These are phyloP conservation scores for Sepioteuthis lessoniana DNA, from an alignment of 2,888 invertebrate genomes.

Conservation along the genomic window DNA sequence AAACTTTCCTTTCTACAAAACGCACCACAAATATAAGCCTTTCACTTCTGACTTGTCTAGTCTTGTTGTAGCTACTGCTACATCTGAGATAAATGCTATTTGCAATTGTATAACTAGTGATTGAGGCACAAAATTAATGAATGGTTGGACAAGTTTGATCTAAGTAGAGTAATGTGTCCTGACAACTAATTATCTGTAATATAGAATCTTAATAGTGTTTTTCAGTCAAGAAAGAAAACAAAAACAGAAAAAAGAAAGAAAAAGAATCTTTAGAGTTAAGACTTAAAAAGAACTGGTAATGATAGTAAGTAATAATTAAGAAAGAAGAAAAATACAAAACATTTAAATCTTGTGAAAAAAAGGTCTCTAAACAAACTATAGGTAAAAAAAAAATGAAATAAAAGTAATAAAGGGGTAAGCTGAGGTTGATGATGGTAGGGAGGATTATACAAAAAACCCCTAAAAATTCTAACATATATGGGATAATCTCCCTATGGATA, in stretches of 20 bases:
- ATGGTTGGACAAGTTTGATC: not conserved
- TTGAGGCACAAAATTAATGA: not conserved
- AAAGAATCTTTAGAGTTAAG: not conserved
- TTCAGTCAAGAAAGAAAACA: not conserved
- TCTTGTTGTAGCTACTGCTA: not conserved
- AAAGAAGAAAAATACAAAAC: not conserved
- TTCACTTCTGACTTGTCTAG: not conserved
- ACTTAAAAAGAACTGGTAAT: not conserved
- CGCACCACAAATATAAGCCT: too few species aligned
- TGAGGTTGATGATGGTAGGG: too few species aligned
- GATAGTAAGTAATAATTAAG: not conserved
- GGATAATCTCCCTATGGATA: too few species aligned
- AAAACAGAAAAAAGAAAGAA: not conserved
- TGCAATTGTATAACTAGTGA: not conserved
- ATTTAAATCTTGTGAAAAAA: not conserved
- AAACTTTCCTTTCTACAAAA: too few species aligned
- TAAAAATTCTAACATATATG: too few species aligned
- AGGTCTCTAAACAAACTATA: not conserved
- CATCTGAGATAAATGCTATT: not conserved
- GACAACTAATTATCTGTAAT: constrained; percentile 20
- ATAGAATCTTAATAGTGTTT: not conserved
- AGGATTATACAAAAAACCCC: too few species aligned
- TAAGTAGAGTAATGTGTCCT: not conserved
- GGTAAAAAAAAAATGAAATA: too few species aligned
- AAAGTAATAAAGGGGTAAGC: too few species aligned